Evolutionary conservation across 2,888 invertebrate species (phyloP), one percentile per base, ranked within the genome.

Genomic region (Steinernema carpocapsae): DNA sequence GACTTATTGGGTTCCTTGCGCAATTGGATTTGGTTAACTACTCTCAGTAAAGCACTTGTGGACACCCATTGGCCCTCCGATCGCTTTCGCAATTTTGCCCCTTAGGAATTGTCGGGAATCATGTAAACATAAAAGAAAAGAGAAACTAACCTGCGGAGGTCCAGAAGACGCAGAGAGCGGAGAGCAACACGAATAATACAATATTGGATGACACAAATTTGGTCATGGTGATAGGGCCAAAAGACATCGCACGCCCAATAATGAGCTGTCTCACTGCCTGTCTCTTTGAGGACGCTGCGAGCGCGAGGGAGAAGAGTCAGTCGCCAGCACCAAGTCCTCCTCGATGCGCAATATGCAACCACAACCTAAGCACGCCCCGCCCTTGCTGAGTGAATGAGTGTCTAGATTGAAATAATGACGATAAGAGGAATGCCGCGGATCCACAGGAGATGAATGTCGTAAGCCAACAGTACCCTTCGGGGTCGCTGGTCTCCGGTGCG

Each of bases 291-390:
- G 64, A 26, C 64, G 64, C 29, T 37, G 64, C 1, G 64, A 64
- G 64, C 24, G 37, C 64, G 32, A 64, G 32, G 64, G 32, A 64
- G 64, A 64, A 32, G 64, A 64, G 64, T 64, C 64, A 64, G 64
- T 64, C 64, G 64, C 26, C 64, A 32, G 64, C 64, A 64, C 64
- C 22, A 32, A 64, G 64, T 64, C 64, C 64, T 64, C 64, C 32
- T 32, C 64, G 29, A 64, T 64, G 64, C 64, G 64, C 64, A 64
- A 64, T 64, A 64, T 64, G 64, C 64, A 64, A 64, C 64, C 64
- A 64, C 56, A 64, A 64, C 64, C 64, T 64, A 64, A 64, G 64
- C 64, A 29, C 24, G 64, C 64, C 29, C 64, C 64, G 64, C 64
- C 64, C 37, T 26, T 32, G 17, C 19, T 64, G 64, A 64, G 64